These are phyloP conservation scores for Altica lythri DNA, from an alignment of 2,888 invertebrate genomes.

Conservation along the genomic window DNA sequence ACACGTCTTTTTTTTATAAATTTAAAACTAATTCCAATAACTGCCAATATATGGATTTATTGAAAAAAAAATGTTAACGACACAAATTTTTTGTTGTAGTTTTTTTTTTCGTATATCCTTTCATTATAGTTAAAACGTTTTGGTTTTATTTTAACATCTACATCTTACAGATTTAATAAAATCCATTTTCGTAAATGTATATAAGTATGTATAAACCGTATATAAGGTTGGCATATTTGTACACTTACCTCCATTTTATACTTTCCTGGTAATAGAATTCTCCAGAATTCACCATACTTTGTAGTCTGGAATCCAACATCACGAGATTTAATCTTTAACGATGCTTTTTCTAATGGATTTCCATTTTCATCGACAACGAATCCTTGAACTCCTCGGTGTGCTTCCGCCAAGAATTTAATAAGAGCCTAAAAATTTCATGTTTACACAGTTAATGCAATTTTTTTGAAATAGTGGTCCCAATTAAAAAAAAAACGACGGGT, in stretches of 20 bases:
- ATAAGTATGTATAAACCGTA: not conserved
- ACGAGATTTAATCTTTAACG: conserved; percentile 77
- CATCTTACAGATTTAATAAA: too few species aligned
- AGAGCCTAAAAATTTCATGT: conserved; percentile 69
- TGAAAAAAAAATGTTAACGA: too few species aligned
- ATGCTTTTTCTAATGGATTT: conserved; percentile 78
- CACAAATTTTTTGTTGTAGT: too few species aligned
- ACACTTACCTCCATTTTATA: conserved; percentile 77
- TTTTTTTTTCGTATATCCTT: too few species aligned
- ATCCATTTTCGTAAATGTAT: not conserved
- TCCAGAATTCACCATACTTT: conserved; percentile 94
- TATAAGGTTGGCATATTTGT: conserved; percentile 35
- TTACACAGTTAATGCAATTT: too few species aligned
- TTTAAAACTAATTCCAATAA: too few species aligned
- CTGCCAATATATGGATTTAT: too few species aligned
- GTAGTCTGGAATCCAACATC: conserved; percentile 86
- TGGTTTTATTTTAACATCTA: too few species aligned
- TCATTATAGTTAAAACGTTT: too few species aligned
- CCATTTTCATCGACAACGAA: conserved; percentile 80
- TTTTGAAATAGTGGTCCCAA: too few species aligned
- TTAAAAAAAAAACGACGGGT: too few species aligned
- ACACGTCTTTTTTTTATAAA: too few species aligned
- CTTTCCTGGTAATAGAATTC: conserved; percentile 83
- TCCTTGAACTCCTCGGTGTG: conserved; percentile 87
- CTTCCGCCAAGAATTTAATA: conserved; percentile 82